phyloP scores from a whole-genome alignment of 2,113 vertebrate genomes.

The Gulo gulo region DNA sequence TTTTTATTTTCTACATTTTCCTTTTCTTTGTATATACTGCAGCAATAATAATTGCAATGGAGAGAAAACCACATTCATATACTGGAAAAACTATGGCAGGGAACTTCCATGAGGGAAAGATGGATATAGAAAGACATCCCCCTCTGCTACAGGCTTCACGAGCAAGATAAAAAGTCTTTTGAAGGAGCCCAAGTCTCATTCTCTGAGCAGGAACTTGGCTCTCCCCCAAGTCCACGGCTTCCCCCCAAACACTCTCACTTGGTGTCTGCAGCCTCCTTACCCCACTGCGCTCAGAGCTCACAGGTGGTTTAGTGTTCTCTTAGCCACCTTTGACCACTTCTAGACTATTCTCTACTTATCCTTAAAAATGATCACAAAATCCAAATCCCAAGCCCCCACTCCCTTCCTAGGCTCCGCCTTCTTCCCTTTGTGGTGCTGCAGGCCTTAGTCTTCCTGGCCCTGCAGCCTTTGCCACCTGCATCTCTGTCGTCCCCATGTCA shows the following conservation, averaged over 20 bases:
- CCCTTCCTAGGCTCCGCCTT: not conserved
- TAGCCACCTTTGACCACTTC: not conserved
- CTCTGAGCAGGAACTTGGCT: not conserved
- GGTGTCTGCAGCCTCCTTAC: not conserved
- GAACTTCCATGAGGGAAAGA: not conserved
- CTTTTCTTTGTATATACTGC: not conserved
- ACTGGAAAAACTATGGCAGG: not conserved
- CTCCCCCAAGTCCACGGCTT: not conserved
- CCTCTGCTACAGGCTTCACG: not conserved
- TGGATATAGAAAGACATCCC: not conserved
- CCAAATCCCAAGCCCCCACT: not conserved
- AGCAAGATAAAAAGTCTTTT: not conserved
- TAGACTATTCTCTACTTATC: not conserved
- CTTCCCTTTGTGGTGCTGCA: not conserved
- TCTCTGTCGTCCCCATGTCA: not conserved
- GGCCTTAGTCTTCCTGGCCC: not conserved
- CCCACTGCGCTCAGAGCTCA: not conserved
- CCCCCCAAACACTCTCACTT: not conserved
- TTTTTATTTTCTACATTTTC: not conserved
- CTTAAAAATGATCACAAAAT: not conserved
- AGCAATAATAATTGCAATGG: not conserved
- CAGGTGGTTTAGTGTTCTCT: not conserved
- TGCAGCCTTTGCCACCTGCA: no score
- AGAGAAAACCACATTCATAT: not conserved
- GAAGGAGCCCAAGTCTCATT: not conserved